phyloP scores from a whole-genome alignment of 2,113 vertebrate genomes.

The Gallinago undulata region DNA sequence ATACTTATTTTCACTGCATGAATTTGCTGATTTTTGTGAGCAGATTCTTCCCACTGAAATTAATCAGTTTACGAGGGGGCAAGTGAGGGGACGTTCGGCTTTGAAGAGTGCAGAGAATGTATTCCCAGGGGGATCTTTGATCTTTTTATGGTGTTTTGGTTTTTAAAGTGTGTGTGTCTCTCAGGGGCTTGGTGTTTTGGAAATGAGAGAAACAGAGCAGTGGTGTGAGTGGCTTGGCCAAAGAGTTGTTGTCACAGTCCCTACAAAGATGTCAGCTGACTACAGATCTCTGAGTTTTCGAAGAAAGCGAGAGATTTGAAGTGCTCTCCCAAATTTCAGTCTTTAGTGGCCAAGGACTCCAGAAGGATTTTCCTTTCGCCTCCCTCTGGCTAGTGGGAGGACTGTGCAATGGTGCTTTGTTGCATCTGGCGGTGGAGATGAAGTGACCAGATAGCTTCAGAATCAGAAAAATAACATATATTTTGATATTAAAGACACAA shows the following conservation, averaged over 20 bases:
- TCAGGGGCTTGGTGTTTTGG: not conserved
- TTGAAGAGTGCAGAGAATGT: constrained; percentile 25
- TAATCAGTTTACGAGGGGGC: constrained; percentile 18
- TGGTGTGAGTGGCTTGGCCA: not conserved
- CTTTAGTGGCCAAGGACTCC: not conserved
- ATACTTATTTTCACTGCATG: not conserved
- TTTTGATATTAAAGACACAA: not conserved
- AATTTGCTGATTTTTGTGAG: not conserved
- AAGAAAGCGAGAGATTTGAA: not conserved
- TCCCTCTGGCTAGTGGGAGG: not conserved
- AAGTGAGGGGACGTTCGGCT: constrained; percentile 18
- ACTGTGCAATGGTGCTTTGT: not conserved
- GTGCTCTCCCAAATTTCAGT: not conserved
- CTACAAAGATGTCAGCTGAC: not conserved
- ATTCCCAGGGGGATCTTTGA: constrained; percentile 36
- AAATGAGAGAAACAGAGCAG: not conserved
- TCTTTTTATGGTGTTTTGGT: constrained; percentile 49
- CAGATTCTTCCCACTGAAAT: constrained; percentile 13
- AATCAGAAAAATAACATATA: not conserved
- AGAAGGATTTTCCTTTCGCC: not conserved
- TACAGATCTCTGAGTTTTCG: not conserved
- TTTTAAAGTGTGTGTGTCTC: not conserved
- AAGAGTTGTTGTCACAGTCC: not conserved
- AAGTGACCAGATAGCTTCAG: not conserved
- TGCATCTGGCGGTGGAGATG: not conserved